phyloP scores from a whole-genome alignment of 1,140 invertebrate species.

The Heliconius melpomene region DNA sequence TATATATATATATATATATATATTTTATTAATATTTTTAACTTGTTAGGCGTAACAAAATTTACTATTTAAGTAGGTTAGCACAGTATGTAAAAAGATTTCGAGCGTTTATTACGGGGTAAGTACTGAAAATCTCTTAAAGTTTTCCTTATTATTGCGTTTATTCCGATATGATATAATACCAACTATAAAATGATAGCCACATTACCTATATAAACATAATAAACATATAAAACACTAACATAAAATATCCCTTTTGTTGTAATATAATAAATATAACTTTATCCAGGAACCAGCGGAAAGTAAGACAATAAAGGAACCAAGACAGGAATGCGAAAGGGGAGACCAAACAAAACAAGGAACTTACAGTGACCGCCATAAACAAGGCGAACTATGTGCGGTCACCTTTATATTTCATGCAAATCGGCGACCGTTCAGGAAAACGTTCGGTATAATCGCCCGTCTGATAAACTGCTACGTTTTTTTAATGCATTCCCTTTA shows the following conservation, averaged over 20 bases:
- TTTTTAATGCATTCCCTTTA: constrained; percentile 40
- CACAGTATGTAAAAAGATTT: no score
- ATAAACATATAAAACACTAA: constrained; percentile 5
- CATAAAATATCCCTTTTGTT: constrained; percentile 56
- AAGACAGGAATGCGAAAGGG: constrained; percentile 73
- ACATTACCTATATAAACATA: neutral
- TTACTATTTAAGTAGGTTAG: no score
- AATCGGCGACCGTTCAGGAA: constrained; percentile 60
- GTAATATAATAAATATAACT: constrained; percentile 63
- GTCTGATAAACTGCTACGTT: constrained; percentile 52
- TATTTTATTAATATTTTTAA: no score
- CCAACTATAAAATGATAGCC: neutral
- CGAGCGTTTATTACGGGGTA: no score
- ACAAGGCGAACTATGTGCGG: constrained; percentile 76
- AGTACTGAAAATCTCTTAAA: no score
- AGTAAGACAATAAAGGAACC: constrained; percentile 77
- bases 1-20: no score
- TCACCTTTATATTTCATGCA: constrained; percentile 81
- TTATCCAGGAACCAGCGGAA: constrained; percentile 70
- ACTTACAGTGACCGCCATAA: constrained; percentile 73
- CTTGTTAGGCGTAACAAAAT: no score
- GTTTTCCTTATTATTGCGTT: no score
- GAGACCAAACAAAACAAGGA: constrained; percentile 57
- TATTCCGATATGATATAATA: no score
- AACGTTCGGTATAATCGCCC: constrained; percentile 62